Conservation (phyloP, 2,797 vertebrate species). For the Enteromius argenteus region DNA sequence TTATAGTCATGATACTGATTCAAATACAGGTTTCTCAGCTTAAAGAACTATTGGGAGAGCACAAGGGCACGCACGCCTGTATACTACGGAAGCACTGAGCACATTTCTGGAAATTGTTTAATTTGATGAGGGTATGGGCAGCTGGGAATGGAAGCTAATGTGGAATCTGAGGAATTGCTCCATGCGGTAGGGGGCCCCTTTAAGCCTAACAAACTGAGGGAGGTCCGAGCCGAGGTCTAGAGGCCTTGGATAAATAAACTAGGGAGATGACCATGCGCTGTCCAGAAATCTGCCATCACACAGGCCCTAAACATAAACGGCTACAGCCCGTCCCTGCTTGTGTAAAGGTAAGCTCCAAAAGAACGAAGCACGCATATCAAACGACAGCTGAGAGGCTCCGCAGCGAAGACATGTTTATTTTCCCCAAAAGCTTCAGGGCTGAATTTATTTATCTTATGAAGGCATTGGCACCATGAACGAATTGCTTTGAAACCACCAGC, state of each 20-base stretch:
- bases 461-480: conserved; percentile 26
- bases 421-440: conserved; percentile 46
- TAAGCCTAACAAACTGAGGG: conserved; percentile 89
- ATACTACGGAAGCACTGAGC: conserved; percentile 59
- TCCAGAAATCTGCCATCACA: conserved; percentile 85
- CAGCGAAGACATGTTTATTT: conserved; percentile 58
- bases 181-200: conserved; percentile 83
- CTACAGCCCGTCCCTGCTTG: conserved; percentile 53
- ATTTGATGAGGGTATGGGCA: conserved; percentile 76
- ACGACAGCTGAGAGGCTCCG: conserved; percentile 64
- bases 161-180: conserved; percentile 86
- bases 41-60: not conserved
- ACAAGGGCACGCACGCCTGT: conserved; percentile 58
- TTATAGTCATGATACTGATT: not conserved
- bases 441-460: conserved; percentile 52
- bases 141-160: conserved; percentile 84
- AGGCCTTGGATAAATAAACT: conserved; percentile 88
- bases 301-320: conserved; percentile 75
- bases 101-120: conserved; percentile 61
- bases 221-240: conserved; percentile 85
- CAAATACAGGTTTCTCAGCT: not conserved
- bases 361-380: conserved; percentile 69
- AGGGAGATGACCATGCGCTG: conserved; percentile 83
- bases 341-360: conserved; percentile 72
- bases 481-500: conserved; percentile 46